phyloP scores from a whole-genome alignment of 64 coral and sea anemone species.

The Dendronephthya gigantea region DNA sequence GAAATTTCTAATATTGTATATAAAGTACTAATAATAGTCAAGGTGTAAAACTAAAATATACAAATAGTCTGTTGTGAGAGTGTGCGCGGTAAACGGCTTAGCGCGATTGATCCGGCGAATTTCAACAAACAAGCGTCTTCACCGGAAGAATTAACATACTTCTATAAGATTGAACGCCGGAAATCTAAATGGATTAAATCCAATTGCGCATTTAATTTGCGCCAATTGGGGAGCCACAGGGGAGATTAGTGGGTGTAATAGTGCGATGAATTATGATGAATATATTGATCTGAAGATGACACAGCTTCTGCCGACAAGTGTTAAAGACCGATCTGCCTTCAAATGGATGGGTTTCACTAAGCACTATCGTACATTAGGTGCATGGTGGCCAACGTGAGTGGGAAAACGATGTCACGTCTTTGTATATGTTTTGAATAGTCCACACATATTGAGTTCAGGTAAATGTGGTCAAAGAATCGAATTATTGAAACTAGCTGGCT shows the following conservation, averaged over 20 bases:
- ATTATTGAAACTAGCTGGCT: too few species aligned
- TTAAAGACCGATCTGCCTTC: too few species aligned
- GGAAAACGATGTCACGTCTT: too few species aligned
- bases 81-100: neutral
- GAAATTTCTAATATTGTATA: too few species aligned
- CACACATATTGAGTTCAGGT: too few species aligned
- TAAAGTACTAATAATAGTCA: too few species aligned
- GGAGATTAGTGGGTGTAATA: neutral
- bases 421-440: too few species aligned
- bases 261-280: neutral
- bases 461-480: too few species aligned
- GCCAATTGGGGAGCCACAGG: neutral
- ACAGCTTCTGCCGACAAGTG: neutral
- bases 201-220: neutral
- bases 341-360: too few species aligned
- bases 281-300: neutral
- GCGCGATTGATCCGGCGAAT: neutral
- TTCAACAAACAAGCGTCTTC: slow-evolving; percentile 6
- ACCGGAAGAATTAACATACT: neutral
- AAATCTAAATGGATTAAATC: slow-evolving; percentile 4
- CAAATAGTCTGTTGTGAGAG: neutral
- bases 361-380: too few species aligned
- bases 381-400: too few species aligned
- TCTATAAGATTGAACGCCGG: neutral
- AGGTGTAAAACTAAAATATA: neutral